Evolutionary conservation across 2,797 vertebrate species (phyloP).

Genomic region (Artibeus lituratus): DNA sequence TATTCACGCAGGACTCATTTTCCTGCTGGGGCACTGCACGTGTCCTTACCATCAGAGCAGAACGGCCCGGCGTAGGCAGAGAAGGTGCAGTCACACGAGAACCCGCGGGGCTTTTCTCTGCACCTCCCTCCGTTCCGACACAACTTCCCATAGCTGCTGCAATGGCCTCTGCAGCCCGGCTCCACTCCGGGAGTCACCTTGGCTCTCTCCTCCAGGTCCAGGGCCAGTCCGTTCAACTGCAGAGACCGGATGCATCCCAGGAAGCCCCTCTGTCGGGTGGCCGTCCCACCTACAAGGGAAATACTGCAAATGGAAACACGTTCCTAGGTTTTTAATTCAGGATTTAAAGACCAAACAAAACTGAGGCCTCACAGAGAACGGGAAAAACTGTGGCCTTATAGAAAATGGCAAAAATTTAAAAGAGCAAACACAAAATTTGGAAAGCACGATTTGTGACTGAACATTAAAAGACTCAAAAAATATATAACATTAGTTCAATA

Average conservation of each 20-base stretch:
- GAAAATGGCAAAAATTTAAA: background rate
- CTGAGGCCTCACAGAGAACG: background rate
- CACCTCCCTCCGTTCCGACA: constrained; percentile 91
- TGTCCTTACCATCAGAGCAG: constrained; percentile 88
- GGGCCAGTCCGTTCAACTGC: constrained; percentile 89
- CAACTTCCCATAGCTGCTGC: constrained; percentile 91
- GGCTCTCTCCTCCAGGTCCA: constrained; percentile 92
- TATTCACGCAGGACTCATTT: accelerated
- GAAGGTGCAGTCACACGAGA: constrained; percentile 89
- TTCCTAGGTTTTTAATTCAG: background rate
- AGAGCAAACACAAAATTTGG: background rate
- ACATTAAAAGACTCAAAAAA: background rate
- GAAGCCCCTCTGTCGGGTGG: constrained; percentile 95
- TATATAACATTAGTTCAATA: background rate
- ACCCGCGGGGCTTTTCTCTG: constrained; percentile 88
- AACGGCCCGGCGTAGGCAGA: constrained; percentile 90
- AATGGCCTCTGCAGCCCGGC: constrained; percentile 92
- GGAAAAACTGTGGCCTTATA: background rate
- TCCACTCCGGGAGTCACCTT: constrained; percentile 92
- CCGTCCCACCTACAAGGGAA: constrained; percentile 89
- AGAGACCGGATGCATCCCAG: constrained; percentile 93
- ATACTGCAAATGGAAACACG: constrained; percentile 37
- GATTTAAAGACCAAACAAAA: background rate
- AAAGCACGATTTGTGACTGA: background rate
- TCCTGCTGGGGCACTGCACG: accelerated